These are phyloP conservation scores for Cyprinus carpio DNA, from an alignment of 2,113 vertebrate genomes.

Conservation along the genomic window DNA sequence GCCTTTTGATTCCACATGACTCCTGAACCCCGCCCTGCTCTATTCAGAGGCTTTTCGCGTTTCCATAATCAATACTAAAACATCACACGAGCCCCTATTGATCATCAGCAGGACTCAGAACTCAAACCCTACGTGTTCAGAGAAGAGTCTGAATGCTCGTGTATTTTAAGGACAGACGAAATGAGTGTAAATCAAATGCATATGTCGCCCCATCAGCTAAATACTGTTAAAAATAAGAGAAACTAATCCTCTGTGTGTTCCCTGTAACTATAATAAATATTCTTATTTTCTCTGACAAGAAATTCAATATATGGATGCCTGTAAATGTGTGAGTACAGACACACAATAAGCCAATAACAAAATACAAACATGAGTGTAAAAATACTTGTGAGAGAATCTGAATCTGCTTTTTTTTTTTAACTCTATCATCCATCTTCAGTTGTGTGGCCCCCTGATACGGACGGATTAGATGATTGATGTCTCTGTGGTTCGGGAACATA, in stretches of 20 bases:
- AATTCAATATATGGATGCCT: background rate
- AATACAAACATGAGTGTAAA: background rate
- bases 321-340: background rate
- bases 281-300: conserved; percentile 7
- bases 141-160: background rate
- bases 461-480: conserved; percentile 53
- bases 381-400: background rate
- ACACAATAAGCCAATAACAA: background rate
- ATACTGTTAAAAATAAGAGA: conserved; percentile 36
- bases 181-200: conserved; percentile 50
- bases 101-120: conserved; percentile 74
- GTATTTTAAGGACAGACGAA: background rate
- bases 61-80: conserved; percentile 81
- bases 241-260: conserved; percentile 18
- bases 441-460: conserved; percentile 32
- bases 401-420: conserved; percentile 17
- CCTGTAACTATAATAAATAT: conserved; percentile 8
- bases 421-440: background rate
- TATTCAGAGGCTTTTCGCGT: conserved; percentile 76
- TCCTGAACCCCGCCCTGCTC: conserved; percentile 55
- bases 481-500: conserved; percentile 51
- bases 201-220: background rate
- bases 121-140: conserved; percentile 6
- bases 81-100: conserved; percentile 78
- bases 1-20: background rate